Conservation (phyloP, 2,113 vertebrate species). For the Peucedramus taeniatus region DNA sequence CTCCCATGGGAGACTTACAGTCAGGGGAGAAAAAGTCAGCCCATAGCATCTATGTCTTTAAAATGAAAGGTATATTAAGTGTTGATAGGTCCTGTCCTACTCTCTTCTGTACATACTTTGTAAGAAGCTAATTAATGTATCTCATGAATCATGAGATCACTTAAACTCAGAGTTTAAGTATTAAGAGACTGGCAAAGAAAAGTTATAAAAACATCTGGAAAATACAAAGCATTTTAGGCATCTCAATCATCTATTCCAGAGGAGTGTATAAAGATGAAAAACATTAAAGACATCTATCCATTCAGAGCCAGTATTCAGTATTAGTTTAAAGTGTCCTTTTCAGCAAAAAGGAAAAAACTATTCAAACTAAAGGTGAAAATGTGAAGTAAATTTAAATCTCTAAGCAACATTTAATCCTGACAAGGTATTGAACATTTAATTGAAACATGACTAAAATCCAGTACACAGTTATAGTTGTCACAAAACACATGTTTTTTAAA, state of each 20-base stretch:
- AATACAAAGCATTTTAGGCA: background rate
- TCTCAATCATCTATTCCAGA: background rate
- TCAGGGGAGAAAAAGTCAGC: background rate
- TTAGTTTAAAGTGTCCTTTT: background rate
- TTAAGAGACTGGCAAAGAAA: background rate
- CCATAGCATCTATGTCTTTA: background rate
- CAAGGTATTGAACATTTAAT: background rate
- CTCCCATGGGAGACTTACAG: background rate
- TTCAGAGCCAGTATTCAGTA: background rate
- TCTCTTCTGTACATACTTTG: background rate
- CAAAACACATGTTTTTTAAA: background rate
- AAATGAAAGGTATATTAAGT: background rate
- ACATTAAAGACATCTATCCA: background rate
- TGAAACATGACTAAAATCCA: background rate
- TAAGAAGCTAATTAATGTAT: background rate
- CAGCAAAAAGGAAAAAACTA: background rate
- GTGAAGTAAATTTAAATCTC: background rate
- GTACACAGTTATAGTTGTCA: background rate
- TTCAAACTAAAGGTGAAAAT: background rate
- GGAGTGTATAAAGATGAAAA: background rate
- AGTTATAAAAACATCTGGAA: background rate
- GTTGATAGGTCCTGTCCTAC: background rate
- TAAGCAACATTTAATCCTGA: background rate
- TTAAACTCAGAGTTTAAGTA: background rate
- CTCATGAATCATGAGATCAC: background rate